Base-by-base conservation (phyloP, 2,797 vertebrate genomes). In the Sebastes trivittatus region DNA sequence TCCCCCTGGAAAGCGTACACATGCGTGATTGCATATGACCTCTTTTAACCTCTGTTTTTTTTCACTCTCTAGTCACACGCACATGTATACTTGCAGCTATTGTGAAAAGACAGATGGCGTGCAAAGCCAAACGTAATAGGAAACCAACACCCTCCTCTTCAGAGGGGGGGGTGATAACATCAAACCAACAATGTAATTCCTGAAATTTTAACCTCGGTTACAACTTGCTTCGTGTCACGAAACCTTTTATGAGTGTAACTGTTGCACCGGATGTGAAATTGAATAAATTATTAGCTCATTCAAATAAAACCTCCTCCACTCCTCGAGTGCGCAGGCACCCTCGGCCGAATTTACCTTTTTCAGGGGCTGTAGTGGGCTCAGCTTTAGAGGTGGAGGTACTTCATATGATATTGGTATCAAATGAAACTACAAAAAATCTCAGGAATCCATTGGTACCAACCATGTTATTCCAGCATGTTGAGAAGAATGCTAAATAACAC, bases 111-210 rank as follows among this genome's bases (percentile, higher is more conserved):
- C 42, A 0, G 5, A 56, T 92, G 3, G 82, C 85, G 88, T 93
- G 93, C 83, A 32, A 92, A 92, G 89, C 22, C 4, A 22, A 62
- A 5, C 42, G 88, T 81, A 87, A 91, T 61, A 36, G 14, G 80
- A 91, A 58, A 91, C 90, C 82, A 59, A 65, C 79, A 54, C 81
- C 87, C 78, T 46, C 67, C 69, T 59, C 27, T 36, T 55, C 38
- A 7, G 58, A 64, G 56, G 63, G 16, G 16, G 55, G 36, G n/a
- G 16, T 34, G 90, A 87, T 89, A 78, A 74, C 63, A 89, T 86
- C 81, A 78, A 72, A 75, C 23, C 13, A 56, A 23, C 22, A 4
- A n/a, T 60, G 55, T 23, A 4, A 67, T 52, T 18, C 7, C 6
- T 67, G 82, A 82, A 82, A 88, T 83, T 86, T 66, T n/a, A 72